Base-by-base conservation (phyloP, 35 echinoderm and acorn worm species). In the Apostichopus japonicus region DNA sequence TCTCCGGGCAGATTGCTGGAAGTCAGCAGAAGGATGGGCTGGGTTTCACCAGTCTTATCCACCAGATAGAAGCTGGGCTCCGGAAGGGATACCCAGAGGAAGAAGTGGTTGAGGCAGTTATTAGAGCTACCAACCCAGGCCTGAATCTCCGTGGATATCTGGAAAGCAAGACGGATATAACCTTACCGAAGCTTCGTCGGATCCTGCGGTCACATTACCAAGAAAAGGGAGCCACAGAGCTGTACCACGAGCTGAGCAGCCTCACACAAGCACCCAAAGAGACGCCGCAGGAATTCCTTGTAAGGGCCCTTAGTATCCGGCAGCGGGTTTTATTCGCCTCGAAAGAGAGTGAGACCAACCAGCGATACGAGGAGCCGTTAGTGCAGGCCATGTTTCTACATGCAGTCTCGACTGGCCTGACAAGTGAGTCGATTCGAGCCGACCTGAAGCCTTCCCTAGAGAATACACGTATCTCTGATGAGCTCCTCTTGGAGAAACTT, bases 301-400 rank as follows among this genome's bases (percentile, higher is more conserved):
- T 94, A n/a, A 2, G 93, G 72, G 91, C 93, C 0, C 86, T 96
- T 2, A 67, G 90, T 78, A 77, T 93, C 0, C 54, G 80, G 13
- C 92, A 93, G 78, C 79, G 88, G 23, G 91, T 95, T 11, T 77
- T 87, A 1, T 88, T 92, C 2, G 90, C 91, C 6, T 96, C 90
- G 1, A 16, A 79, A 7, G 90, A 94, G 80, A 27, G 14, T 19
- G 23, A n/a, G 4, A 23, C 73, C 6, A 27, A 53, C 2, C 87
- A 90, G 23, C 87, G 80, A 24, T 95, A 24, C 6, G 83, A 90
- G 27, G 90, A 78, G 21, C 77, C 4, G 23, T 5, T 65, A 92
- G 24, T 63, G 61, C n/a, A 83, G 90, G 22, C 90, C 93, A 61
- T 96, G 95, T 97, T 97, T 59, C 80, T 94, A 10, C 61, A 6